These are phyloP conservation scores for Leptobrachium ailaonicum DNA, from an alignment of 2,113 vertebrate genomes.

Conservation along the genomic window DNA sequence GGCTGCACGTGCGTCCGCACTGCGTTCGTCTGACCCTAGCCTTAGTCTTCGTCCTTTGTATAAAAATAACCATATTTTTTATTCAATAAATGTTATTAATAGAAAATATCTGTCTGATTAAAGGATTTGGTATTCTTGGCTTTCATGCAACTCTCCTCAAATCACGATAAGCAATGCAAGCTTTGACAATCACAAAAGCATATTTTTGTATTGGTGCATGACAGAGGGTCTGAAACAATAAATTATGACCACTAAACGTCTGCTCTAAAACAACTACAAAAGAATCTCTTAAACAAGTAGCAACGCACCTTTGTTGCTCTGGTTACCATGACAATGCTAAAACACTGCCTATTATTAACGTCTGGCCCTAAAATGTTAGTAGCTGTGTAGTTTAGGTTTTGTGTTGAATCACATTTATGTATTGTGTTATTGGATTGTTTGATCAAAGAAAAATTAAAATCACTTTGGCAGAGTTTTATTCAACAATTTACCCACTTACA, in stretches of 20 bases:
- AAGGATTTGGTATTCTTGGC: too few relatives aligned
- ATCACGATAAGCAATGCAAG: too few relatives aligned
- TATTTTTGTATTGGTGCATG: conserved; percentile 22
- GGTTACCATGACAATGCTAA: neutral
- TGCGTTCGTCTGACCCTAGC: too few relatives aligned
- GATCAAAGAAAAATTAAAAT: neutral
- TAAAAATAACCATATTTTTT: too few relatives aligned
- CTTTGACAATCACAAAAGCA: too few relatives aligned
- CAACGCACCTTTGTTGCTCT: neutral
- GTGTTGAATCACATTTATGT: neutral
- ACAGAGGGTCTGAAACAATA: neutral
- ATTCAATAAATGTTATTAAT: too few relatives aligned
- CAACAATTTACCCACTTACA: too few relatives aligned
- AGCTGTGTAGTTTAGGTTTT: too few relatives aligned
- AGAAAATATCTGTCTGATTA: too few relatives aligned
- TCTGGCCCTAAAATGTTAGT: neutral
- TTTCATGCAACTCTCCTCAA: too few relatives aligned
- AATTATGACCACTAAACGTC: conserved; percentile 4
- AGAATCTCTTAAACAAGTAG: conserved; percentile 7
- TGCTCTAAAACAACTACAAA: conserved; percentile 2
- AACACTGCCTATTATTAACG: conserved; percentile 8
- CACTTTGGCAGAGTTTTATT: neutral
- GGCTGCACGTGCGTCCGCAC: too few relatives aligned
- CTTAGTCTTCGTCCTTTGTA: too few relatives aligned
- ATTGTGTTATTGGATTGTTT: neutral